Conservation (phyloP, 2,113 vertebrate species). For the Pseudolaguvia tuberculata region DNA sequence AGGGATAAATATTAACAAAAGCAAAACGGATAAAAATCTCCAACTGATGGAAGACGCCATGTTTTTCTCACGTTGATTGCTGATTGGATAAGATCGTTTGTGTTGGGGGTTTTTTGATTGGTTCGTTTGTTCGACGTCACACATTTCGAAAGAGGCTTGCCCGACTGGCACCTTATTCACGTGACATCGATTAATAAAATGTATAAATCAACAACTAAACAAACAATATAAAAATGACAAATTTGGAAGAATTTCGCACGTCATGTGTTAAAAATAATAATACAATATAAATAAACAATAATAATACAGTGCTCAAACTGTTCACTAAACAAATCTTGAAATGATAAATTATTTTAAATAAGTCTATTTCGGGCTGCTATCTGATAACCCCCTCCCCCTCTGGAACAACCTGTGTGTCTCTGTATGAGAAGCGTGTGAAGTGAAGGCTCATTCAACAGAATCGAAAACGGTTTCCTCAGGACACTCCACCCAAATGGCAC, state of each 20-base stretch:
- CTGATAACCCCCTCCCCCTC: neutral
- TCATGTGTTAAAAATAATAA: too few relatives aligned
- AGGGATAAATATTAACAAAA: slow-evolving; percentile 52
- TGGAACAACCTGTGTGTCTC: slow-evolving; percentile 5
- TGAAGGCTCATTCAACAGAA: slow-evolving; percentile 56
- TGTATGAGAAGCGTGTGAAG: slow-evolving; percentile 28
- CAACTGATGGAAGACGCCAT: slow-evolving; percentile 62
- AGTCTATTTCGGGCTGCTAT: neutral
- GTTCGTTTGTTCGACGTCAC: slow-evolving; percentile 50
- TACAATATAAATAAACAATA: too few relatives aligned
- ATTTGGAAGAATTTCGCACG: too few relatives aligned
- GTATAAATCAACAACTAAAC: neutral
- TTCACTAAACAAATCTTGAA: too few relatives aligned
- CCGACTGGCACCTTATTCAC: neutral
- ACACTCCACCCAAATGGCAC: slow-evolving; percentile 66
- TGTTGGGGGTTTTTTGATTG: slow-evolving; percentile 55
- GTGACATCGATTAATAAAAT: too few relatives aligned
- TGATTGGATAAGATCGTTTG: slow-evolving; percentile 55
- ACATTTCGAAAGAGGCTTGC: slow-evolving; percentile 28
- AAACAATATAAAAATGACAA: neutral
- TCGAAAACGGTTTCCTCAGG: slow-evolving; percentile 54
- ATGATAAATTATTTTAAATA: too few relatives aligned
- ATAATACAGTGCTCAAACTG: neutral
- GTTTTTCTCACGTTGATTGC: slow-evolving; percentile 55
- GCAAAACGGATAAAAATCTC: slow-evolving; percentile 45